Percentiles rank a stretch among this genome's conserved stretches.
phyloP scores from a whole-genome alignment of 2,797 vertebrate genomes.

The Enteromius unitaeniatus region DNA sequence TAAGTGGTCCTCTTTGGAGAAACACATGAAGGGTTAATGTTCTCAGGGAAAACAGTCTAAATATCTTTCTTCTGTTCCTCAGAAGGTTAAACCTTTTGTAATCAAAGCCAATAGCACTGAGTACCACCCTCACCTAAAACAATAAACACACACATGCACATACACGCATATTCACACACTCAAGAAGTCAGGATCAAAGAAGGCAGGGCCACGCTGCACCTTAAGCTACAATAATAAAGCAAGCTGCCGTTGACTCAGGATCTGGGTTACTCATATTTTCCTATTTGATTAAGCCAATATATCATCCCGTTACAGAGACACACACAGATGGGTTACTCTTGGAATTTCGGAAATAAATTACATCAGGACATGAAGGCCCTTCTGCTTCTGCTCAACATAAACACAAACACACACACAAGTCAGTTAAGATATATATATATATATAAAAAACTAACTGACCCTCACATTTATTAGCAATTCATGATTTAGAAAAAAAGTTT shows the following conservation, averaged over 20 bases:
- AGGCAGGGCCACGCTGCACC: constrained; percentile 79
- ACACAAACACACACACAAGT: constrained; percentile 7
- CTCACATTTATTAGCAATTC: background rate
- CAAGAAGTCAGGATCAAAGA: constrained; percentile 77
- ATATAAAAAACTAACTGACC: background rate
- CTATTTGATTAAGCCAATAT: constrained; percentile 83
- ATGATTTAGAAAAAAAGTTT: background rate
- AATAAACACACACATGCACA: constrained; percentile 60
- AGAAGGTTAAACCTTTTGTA: constrained; percentile 56
- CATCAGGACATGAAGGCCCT: constrained; percentile 23
- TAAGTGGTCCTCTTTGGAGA: constrained; percentile 4
- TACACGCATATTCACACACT: constrained; percentile 61
- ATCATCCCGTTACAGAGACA: constrained; percentile 72
- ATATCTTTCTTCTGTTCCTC: constrained; percentile 61
- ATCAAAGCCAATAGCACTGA: constrained; percentile 57
- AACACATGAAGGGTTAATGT: constrained; percentile 48
- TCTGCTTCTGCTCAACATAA: constrained; percentile 34
- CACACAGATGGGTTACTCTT: constrained; percentile 31
- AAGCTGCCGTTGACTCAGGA: constrained; percentile 75
- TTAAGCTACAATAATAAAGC: constrained; percentile 82
- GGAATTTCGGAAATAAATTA: constrained; percentile 40
- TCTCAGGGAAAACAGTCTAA: constrained; percentile 55
- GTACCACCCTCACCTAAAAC: constrained; percentile 61
- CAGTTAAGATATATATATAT: background rate
- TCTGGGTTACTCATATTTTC: constrained; percentile 83